Evolutionary conservation across 2,113 vertebrate species (phyloP).

Genomic region (Xyliphius kryptos): DNA sequence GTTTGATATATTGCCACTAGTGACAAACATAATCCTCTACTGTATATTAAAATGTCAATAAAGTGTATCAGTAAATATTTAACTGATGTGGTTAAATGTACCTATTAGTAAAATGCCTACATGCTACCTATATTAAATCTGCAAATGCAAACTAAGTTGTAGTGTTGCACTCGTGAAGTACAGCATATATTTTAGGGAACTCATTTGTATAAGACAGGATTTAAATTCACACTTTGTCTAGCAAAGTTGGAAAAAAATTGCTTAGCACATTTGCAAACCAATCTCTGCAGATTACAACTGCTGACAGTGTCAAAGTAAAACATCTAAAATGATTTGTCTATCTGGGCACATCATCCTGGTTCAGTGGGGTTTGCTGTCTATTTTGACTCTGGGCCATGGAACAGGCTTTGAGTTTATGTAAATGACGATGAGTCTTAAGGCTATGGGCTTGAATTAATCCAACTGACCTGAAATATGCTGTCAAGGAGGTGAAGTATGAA

Average conservation of each 20-base stretch:
- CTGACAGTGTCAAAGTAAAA: neutral
- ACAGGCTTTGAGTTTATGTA: neutral
- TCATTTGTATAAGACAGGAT: no score
- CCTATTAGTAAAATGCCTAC: no score
- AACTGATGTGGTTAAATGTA: no score
- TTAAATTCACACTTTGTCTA: neutral
- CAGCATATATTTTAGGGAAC: no score
- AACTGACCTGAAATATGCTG: neutral
- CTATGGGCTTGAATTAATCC: neutral
- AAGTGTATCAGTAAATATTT: no score
- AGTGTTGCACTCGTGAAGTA: no score
- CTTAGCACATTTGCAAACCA: neutral
- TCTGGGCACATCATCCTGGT: constrained; percentile 1
- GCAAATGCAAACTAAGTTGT: no score
- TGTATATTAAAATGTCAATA: no score
- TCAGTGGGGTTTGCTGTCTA: constrained; percentile 2
- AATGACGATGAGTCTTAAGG: neutral
- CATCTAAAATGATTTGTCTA: constrained; percentile 3
- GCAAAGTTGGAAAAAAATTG: neutral
- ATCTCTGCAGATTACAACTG: constrained; percentile 4
- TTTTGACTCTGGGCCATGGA: neutral
- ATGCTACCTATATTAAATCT: no score
- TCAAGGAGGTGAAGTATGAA: neutral
- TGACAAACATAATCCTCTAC: no score
- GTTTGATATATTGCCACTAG: no score